Evolutionary conservation across 2,113 vertebrate genomes (phyloP), one percentile per base, ranked within the genome.

Genomic region (Chamaea fasciata): DNA sequence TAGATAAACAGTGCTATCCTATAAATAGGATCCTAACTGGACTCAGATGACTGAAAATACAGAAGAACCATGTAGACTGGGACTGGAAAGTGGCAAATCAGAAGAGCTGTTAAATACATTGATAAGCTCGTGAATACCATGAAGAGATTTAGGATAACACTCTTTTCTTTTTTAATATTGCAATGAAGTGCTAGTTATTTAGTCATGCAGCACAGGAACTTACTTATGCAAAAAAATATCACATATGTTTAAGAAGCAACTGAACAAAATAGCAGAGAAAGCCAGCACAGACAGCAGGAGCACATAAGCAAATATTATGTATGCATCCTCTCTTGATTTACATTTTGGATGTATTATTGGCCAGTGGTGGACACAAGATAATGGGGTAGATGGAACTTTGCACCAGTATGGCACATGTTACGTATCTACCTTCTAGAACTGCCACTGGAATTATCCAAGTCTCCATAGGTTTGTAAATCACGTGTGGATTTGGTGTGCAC

Each of bases 401-500:
- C 15, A 47, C 5, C 44, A 49, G 1, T 22, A 9, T 55, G 31
- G 7, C 31, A 8, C 18, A 50, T 63, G 35, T 31, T 73, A 65
- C 5, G 5, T 22, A 50, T 18, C 17, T 73, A 8, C 22, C 5
- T 73, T 77, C 26, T 65, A 17, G 69, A 83, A 69, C 7, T n/a
- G 28, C 10, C 67, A 12, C 24, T 57, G 46, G 18, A 62, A 77
- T 42, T 62, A 55, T 62, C 13, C 10, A 13, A 20, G 8, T 64
- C 70, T 93, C 64, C 44, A n/a, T 1, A 52, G 7, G 14, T 31
- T 68, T 26, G 3, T 22, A 22, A 30, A n/a, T 39, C 22, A 56
- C 8, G 16, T 0, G 0, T 17, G 8, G 16, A 65, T 12, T 7
- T 0, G 0, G 2, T 42, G 10, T 55, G 19, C 33, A 67, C 7